Evolutionary conservation across 2,888 invertebrate species (phyloP).

Genomic region (Eupithecia exiguata): DNA sequence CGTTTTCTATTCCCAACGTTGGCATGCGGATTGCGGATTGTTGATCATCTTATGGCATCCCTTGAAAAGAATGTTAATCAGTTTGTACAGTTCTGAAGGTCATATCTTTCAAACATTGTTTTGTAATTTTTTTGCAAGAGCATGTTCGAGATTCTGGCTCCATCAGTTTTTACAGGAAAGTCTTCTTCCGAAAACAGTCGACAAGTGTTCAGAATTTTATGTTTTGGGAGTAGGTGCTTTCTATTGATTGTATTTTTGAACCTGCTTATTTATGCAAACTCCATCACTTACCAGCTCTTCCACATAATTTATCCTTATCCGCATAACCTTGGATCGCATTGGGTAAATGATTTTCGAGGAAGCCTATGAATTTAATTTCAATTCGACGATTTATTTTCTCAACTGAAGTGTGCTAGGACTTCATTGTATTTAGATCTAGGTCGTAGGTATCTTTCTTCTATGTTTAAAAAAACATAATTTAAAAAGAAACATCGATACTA

Average conservation of each 20-base stretch:
- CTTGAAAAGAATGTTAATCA: neutral
- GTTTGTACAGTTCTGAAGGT: neutral
- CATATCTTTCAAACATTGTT: neutral
- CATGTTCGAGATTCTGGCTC: neutral
- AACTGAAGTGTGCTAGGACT: conserved; percentile 8
- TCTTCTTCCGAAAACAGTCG: neutral
- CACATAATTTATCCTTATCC: conserved; percentile 18
- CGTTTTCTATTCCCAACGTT: neutral
- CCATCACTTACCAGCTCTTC: conserved; percentile 5
- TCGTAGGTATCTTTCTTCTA: neutral
- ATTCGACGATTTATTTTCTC: conserved; percentile 17
- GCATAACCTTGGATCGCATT: conserved; percentile 26
- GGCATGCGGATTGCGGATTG: neutral
- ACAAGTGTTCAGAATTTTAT: neutral
- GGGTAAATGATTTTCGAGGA: conserved; percentile 25
- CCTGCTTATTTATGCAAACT: conserved; percentile 3
- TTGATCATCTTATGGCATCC: neutral
- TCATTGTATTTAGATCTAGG: conserved; percentile 13
- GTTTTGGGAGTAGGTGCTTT: neutral
- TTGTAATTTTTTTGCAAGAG: neutral
- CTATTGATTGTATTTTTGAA: neutral
- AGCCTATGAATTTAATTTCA: conserved; percentile 29
- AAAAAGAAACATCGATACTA: no score
- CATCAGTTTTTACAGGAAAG: neutral
- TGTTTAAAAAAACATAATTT: no score